These are phyloP conservation scores for Phrixothrix hirtus DNA, from an alignment of 2,888 invertebrate genomes.

Conservation along the genomic window DNA sequence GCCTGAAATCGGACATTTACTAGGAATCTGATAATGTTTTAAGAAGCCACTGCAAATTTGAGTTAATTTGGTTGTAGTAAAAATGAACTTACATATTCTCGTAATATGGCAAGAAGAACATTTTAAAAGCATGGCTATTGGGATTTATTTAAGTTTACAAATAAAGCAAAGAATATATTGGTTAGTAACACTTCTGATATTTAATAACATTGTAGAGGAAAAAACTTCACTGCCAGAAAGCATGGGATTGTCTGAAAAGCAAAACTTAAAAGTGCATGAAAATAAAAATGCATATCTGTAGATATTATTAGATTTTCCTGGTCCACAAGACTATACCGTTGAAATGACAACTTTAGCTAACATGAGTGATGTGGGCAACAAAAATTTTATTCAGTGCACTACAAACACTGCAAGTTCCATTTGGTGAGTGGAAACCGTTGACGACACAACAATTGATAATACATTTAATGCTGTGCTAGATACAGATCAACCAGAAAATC, in stretches of 20 bases:
- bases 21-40: too few relatives aligned
- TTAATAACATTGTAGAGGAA: constrained; percentile 12
- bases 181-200: constrained; percentile 11
- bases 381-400: constrained; percentile 55
- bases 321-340: constrained; percentile 52
- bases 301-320: constrained; percentile 64
- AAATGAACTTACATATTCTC: constrained; percentile 38
- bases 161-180: constrained; percentile 26
- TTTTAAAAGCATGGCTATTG: constrained; percentile 60
- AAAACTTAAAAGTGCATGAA: constrained; percentile 8
- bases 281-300: constrained; percentile 55
- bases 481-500: constrained; percentile 31
- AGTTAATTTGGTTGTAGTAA: constrained; percentile 37
- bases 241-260: constrained; percentile 4
- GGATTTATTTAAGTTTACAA: constrained; percentile 59
- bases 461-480: constrained; percentile 36
- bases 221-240: constrained; percentile 10
- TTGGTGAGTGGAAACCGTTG: constrained; percentile 51
- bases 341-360: constrained; percentile 47
- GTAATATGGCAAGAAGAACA: constrained; percentile 51
- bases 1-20: too few relatives aligned
- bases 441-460: constrained; percentile 38
- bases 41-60: too few relatives aligned
- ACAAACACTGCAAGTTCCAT: constrained; percentile 61
- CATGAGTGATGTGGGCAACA: constrained; percentile 43